Conservation (phyloP, 2,888 invertebrate species). For the Helleia helle region DNA sequence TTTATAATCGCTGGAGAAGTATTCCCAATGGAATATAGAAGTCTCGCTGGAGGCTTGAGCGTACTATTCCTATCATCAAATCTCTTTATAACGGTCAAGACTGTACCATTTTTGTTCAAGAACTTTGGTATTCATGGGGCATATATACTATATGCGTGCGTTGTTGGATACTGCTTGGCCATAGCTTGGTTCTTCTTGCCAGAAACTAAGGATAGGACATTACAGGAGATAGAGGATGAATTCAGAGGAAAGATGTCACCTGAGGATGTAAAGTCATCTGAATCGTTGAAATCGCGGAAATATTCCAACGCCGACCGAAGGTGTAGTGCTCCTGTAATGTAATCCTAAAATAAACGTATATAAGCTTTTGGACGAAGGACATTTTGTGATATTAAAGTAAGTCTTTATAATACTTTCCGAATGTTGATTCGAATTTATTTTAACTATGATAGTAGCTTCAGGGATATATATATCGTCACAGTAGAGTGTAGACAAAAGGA, state of each 20-base stretch:
- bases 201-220: constrained; percentile 52
- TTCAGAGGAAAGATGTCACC: constrained; percentile 41
- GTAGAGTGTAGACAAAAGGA: no score
- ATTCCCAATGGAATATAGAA: constrained; percentile 74
- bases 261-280: constrained; percentile 32
- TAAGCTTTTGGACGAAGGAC: not conserved
- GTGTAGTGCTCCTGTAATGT: constrained; percentile 31
- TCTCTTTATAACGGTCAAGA: constrained; percentile 46
- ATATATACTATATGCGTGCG: constrained; percentile 34
- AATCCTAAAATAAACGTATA: not conserved
- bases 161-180: constrained; percentile 38
- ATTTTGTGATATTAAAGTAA: constrained; percentile 3
- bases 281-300: constrained; percentile 31
- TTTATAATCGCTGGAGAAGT: constrained; percentile 81
- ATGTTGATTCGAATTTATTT: no score
- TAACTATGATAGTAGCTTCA: no score
- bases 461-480: no score
- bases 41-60: constrained; percentile 65
- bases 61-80: constrained; percentile 41
- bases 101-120: constrained; percentile 36
- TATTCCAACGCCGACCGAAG: constrained; percentile 28
- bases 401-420: not conserved
- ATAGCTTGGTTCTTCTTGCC: constrained; percentile 41
- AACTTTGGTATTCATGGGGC: constrained; percentile 39
- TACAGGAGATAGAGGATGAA: constrained; percentile 55